These are phyloP conservation scores for Ciconia boyciana DNA, from an alignment of 2,113 vertebrate genomes.

Conservation along the genomic window DNA sequence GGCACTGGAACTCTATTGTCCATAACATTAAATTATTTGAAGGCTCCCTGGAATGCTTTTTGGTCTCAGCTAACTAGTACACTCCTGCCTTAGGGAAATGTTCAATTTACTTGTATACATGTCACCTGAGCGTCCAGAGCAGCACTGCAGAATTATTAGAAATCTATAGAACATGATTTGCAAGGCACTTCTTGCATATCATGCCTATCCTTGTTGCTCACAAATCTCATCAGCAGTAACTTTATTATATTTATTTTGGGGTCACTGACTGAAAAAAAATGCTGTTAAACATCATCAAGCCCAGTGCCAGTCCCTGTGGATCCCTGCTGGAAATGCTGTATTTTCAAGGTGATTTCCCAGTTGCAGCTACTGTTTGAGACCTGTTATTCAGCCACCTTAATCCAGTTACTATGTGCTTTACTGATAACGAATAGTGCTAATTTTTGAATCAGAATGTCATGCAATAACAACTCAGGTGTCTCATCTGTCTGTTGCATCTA, in stretches of 20 bases:
- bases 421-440: background rate
- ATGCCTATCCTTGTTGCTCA: background rate
- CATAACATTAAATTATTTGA: background rate
- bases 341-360: background rate
- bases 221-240: background rate
- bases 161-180: background rate
- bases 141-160: background rate
- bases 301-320: background rate
- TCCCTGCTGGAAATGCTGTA: background rate
- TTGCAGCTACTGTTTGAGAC: background rate
- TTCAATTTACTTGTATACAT: background rate
- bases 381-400: background rate
- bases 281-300: background rate
- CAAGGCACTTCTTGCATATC: background rate
- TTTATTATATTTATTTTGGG: background rate
- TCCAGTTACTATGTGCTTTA: background rate
- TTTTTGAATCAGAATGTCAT: background rate
- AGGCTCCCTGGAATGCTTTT: background rate
- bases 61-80: background rate
- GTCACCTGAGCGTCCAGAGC: background rate
- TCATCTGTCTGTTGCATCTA: background rate
- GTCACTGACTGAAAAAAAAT: background rate
- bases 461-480: background rate
- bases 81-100: background rate
- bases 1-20: background rate